These are phyloP conservation scores for Phaedon cochleariae DNA, from an alignment of 2,888 invertebrate species.

Conservation along the genomic window DNA sequence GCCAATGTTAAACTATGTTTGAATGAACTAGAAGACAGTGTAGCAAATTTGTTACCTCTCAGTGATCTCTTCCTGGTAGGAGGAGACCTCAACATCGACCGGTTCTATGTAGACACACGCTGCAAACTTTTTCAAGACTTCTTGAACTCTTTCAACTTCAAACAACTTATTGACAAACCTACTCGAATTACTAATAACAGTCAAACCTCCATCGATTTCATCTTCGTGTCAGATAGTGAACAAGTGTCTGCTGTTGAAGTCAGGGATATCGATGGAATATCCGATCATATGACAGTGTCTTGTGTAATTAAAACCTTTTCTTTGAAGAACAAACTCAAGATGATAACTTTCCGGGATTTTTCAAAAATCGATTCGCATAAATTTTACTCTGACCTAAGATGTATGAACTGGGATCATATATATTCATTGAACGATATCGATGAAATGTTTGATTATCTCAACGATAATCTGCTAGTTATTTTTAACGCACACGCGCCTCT, in stretches of 20 bases:
- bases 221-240: too few relatives aligned
- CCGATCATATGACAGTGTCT: too few relatives aligned
- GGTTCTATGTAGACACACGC: not conserved
- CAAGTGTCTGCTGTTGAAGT: too few relatives aligned
- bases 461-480: not conserved
- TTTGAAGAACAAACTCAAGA: not conserved
- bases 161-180: not conserved
- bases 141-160: not conserved
- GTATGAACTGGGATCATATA: not conserved
- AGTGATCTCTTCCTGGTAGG: not conserved
- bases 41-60: not conserved
- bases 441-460: not conserved
- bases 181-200: not conserved
- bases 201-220: not conserved
- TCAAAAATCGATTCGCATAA: not conserved
- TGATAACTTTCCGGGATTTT: not conserved
- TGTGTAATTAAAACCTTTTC: too few relatives aligned
- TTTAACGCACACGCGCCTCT: too few relatives aligned
- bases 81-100: not conserved
- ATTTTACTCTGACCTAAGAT: not conserved
- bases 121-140: not conserved
- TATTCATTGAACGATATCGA: not conserved
- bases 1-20: not conserved
- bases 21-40: not conserved
- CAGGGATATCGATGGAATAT: too few relatives aligned